These are phyloP conservation scores for Euproctis similis DNA, from an alignment of 2,888 invertebrate species.

Conservation along the genomic window DNA sequence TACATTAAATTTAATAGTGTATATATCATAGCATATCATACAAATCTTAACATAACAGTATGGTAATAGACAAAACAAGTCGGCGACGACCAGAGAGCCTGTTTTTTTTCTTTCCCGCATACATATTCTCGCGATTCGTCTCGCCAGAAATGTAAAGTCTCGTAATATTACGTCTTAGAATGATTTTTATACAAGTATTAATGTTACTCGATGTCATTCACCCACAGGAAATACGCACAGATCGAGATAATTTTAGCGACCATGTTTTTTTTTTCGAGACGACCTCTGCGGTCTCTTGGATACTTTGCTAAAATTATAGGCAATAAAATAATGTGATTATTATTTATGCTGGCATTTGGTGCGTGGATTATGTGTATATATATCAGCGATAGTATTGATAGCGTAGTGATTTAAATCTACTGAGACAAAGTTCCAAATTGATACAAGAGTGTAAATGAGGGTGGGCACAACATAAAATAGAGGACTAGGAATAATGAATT, in stretches of 20 bases:
- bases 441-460: no score
- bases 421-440: no score
- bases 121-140: slow-evolving; percentile 17
- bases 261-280: slow-evolving; percentile 6
- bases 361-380: background rate
- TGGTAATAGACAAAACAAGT: slow-evolving; percentile 40
- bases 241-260: slow-evolving; percentile 9
- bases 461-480: no score
- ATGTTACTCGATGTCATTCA: slow-evolving; percentile 27
- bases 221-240: slow-evolving; percentile 16
- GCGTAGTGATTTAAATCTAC: no score
- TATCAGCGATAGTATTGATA: no score
- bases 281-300: slow-evolving; percentile 3
- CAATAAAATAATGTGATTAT: slow-evolving; percentile 13
- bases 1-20: no score
- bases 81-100: slow-evolving; percentile 36
- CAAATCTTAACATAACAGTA: no score
- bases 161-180: slow-evolving; percentile 27
- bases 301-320: slow-evolving; percentile 7
- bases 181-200: slow-evolving; percentile 27
- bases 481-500: no score
- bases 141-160: slow-evolving; percentile 22
- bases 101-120: slow-evolving; percentile 33
- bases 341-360: slow-evolving; percentile 7
- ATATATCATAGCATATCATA: no score